Conservation (phyloP, 1,140 invertebrate genomes). For the Zaprionus camerounensis region DNA sequence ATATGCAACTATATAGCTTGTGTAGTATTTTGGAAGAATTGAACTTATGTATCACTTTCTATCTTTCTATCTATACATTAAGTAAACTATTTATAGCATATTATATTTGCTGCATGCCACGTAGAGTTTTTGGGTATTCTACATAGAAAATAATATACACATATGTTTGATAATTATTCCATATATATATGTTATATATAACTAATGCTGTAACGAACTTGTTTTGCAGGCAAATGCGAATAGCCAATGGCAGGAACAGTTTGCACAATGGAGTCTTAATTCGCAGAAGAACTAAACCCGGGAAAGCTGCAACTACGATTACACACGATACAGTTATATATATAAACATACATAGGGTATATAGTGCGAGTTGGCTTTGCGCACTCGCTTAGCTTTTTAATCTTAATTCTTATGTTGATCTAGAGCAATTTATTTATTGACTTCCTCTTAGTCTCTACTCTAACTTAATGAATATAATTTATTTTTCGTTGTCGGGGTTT, state of each 20-base stretch:
- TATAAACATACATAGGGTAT: conserved; percentile 16
- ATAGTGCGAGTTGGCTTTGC: conserved; percentile 17
- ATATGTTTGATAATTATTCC: neutral
- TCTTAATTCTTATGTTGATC: conserved; percentile 71
- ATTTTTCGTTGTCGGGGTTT: conserved; percentile 42
- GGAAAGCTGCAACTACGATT: conserved; percentile 7
- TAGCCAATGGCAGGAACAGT: conserved; percentile 84
- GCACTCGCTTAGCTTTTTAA: conserved; percentile 74
- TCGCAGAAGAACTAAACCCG: conserved; percentile 78
- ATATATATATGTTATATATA: neutral
- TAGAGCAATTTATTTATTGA: conserved; percentile 82
- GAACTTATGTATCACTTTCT: neutral
- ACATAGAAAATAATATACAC: neutral
- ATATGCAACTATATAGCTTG: conserved; percentile 57
- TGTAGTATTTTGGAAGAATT: conserved; percentile 52
- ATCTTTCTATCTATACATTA: neutral
- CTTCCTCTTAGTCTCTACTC: conserved; percentile 58
- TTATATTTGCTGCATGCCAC: conserved; percentile 61
- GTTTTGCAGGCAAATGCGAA: conserved; percentile 78
- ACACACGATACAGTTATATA: conserved; percentile 12
- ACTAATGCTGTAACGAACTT: neutral
- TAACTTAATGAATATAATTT: conserved; percentile 60
- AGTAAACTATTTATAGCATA: conserved; percentile 12
- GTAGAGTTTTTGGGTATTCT: conserved; percentile 49
- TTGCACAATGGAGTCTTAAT: conserved; percentile 84